phyloP scores from a whole-genome alignment of 2,113 vertebrate genomes.

The Oophaga pumilio region DNA sequence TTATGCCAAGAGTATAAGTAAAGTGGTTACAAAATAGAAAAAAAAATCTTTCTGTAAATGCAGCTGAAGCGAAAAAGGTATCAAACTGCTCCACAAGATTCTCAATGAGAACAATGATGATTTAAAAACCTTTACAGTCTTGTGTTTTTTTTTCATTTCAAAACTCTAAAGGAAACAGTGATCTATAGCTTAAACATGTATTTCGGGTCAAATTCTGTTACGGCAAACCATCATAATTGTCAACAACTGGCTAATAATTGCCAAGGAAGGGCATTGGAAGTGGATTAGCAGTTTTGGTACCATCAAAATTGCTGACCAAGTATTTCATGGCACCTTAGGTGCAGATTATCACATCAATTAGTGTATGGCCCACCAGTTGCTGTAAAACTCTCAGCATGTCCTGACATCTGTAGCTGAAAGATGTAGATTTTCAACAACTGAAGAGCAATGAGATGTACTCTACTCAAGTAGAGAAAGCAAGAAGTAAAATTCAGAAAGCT shows the following conservation, averaged over 20 bases:
- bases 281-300: background rate
- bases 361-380: too few relatives aligned
- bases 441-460: too few relatives aligned
- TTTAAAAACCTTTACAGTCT: background rate
- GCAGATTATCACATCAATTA: too few relatives aligned
- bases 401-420: background rate
- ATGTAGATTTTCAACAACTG: background rate
- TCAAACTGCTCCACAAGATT: background rate
- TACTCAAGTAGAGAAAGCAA: too few relatives aligned
- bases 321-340: too few relatives aligned
- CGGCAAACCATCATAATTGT: too few relatives aligned
- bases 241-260: background rate
- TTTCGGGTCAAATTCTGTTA: background rate
- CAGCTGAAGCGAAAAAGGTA: background rate
- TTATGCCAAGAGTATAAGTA: constrained; percentile 23
- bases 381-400: background rate
- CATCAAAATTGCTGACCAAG: background rate
- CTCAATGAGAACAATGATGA: background rate
- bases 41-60: background rate
- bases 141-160: background rate
- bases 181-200: background rate
- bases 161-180: background rate
- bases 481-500: too few relatives aligned
- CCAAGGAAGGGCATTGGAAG: background rate
- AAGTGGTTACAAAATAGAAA: constrained; percentile 22